phyloP scores from a whole-genome alignment of 2,113 vertebrate species.

The Sceloporus undulatus region DNA sequence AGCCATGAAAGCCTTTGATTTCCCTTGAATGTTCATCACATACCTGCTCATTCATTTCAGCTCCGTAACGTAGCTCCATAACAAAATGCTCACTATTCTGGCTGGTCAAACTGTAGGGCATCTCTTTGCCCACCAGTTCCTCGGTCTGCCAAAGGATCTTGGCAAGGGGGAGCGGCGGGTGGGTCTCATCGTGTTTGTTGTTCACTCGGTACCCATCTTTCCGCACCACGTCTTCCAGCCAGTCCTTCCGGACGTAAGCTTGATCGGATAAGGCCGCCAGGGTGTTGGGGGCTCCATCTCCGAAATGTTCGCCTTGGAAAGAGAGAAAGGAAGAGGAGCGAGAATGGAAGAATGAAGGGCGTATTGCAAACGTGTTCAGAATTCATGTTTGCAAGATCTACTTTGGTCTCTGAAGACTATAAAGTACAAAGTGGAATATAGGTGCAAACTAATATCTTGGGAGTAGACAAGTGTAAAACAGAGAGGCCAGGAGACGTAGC shows the following conservation, averaged over 20 bases:
- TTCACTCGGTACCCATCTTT: conserved; percentile 71
- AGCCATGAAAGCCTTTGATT: too few species aligned
- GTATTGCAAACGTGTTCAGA: too few species aligned
- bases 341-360: background rate
- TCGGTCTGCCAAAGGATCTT: conserved; percentile 73
- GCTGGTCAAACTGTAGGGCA: conserved; percentile 68
- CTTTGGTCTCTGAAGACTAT: too few species aligned
- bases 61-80: conserved; percentile 81
- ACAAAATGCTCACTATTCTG: conserved; percentile 86
- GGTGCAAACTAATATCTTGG: too few species aligned
- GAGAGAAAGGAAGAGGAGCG: background rate
- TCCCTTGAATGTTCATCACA: background rate
- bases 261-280: conserved; percentile 71
- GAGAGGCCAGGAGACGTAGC: too few species aligned
- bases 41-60: conserved; percentile 78
- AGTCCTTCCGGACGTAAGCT: conserved; percentile 75
- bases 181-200: conserved; percentile 76
- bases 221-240: conserved; percentile 71
- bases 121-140: conserved; percentile 54
- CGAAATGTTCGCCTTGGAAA: conserved; percentile 63
- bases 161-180: conserved; percentile 42
- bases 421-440: too few species aligned
- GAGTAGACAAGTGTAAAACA: too few species aligned
- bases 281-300: conserved; percentile 57
- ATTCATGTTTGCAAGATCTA: too few species aligned